These are phyloP conservation scores for Spicauda simplicius DNA, from an alignment of 2,888 invertebrate species.

Conservation along the genomic window DNA sequence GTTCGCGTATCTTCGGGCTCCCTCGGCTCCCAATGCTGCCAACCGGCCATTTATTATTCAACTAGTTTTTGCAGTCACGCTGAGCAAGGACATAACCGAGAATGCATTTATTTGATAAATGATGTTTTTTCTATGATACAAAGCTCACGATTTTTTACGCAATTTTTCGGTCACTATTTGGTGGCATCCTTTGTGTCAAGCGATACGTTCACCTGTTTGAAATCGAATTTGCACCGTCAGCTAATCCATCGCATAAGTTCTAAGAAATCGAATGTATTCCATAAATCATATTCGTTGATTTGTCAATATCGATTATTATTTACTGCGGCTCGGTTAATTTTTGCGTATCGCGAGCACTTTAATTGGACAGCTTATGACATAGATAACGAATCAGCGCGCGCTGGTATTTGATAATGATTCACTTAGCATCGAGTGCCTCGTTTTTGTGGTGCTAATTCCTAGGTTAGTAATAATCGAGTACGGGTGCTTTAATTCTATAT, in stretches of 20 bases:
- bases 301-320: constrained; percentile 11
- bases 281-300: constrained; percentile 1
- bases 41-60: constrained; percentile 79
- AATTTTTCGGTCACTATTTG: constrained; percentile 72
- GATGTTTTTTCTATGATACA: constrained; percentile 63
- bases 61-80: constrained; percentile 83
- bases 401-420: constrained; percentile 57
- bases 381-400: constrained; percentile 53
- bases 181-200: constrained; percentile 59
- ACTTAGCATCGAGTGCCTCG: constrained; percentile 46
- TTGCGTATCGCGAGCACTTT: constrained; percentile 43
- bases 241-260: not conserved
- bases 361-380: constrained; percentile 45
- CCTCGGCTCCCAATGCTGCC: constrained; percentile 78
- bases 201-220: constrained; percentile 51
- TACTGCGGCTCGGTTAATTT: not conserved
- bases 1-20: constrained; percentile 68
- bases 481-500: constrained; percentile 70
- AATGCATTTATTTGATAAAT: constrained; percentile 83
- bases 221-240: constrained; percentile 41
- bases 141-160: constrained; percentile 54
- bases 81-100: constrained; percentile 79
- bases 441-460: constrained; percentile 52
- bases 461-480: constrained; percentile 55
- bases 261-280: not conserved